Conservation (phyloP, 2,888 invertebrate genomes). For the Erynnis tages region DNA sequence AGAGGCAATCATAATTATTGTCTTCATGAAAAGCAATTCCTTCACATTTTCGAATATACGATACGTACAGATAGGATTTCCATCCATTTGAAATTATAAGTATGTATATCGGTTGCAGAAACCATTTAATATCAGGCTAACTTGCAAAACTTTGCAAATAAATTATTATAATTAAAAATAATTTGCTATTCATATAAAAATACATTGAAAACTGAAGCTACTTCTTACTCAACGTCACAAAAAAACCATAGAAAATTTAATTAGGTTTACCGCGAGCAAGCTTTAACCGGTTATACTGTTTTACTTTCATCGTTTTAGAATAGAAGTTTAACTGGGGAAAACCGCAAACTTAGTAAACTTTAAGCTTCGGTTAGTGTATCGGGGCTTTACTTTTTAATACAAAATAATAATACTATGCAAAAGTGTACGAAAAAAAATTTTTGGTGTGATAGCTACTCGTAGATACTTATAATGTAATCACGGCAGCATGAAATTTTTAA, state of each 20-base stretch:
- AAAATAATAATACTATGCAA: background rate
- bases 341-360: conserved; percentile 13
- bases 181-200: background rate
- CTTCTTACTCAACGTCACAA: background rate
- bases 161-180: no score
- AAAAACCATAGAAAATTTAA: conserved; percentile 8
- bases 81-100: no score
- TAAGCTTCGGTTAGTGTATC: conserved; percentile 9
- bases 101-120: no score
- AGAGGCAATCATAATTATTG: no score
- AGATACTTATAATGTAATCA: no score
- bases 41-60: no score
- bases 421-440: conserved; percentile 7
- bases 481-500: no score
- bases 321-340: conserved; percentile 7
- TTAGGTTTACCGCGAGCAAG: conserved; percentile 7
- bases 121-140: no score
- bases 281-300: conserved; percentile 3
- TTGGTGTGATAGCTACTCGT: no score
- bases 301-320: conserved; percentile 4
- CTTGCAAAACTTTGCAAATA: background rate
- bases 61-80: no score
- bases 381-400: background rate
- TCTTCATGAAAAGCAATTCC: no score
- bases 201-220: background rate